Conservation (phyloP, 2,797 vertebrate genomes). For the Carcharodon carcharias region DNA sequence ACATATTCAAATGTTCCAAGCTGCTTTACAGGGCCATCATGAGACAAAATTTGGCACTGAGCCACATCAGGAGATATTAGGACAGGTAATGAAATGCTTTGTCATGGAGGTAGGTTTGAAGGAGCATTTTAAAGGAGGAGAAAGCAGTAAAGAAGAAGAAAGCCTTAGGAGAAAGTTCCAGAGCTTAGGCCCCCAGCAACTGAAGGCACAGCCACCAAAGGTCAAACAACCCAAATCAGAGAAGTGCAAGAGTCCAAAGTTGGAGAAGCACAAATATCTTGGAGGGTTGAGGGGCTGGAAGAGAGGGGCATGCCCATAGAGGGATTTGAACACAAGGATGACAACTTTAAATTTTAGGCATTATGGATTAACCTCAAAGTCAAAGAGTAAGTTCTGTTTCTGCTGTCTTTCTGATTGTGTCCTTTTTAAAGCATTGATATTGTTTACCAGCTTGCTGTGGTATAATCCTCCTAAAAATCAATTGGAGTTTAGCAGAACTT, state of each 20-base stretch:
- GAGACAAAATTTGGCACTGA: background rate
- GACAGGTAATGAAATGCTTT: background rate
- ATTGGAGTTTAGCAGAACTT: slow-evolving; percentile 3
- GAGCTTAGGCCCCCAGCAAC: background rate
- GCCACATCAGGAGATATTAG: background rate
- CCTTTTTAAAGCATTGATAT: background rate
- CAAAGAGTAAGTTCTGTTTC: background rate
- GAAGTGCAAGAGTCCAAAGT: background rate
- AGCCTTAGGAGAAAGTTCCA: background rate
- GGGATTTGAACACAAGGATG: background rate
- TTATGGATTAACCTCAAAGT: background rate
- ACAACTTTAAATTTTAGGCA: background rate
- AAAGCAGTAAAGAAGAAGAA: background rate
- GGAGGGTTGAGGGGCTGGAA: background rate
- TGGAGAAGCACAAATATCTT: background rate
- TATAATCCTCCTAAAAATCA: background rate
- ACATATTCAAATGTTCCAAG: background rate
- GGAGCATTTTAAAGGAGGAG: background rate
- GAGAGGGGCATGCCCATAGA: background rate
- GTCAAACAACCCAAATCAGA: background rate
- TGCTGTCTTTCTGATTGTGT: background rate
- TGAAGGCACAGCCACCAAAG: background rate
- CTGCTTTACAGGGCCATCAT: background rate
- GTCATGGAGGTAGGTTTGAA: background rate
- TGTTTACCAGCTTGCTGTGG: background rate